Base-by-base conservation (phyloP, 1,140 invertebrate species). In the Cherax quadricarinatus region DNA sequence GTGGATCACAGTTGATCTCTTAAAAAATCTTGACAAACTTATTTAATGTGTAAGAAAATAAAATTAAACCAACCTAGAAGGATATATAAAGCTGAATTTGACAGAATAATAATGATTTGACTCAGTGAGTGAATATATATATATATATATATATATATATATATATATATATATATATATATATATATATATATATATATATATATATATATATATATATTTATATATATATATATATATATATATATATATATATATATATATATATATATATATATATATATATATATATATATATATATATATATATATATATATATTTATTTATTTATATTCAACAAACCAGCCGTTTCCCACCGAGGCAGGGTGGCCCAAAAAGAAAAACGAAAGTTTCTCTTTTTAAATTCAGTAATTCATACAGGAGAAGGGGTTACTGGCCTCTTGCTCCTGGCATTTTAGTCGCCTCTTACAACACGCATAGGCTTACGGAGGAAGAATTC, bases 171-270 rank as follows among this genome's bases (percentile, higher is more conserved):
- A 14, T 70, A 14, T 70, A 14, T 70, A 14, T 70, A 70, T 70
- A n/a, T 14, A 14, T n/a, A 70, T 70, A 12, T 70, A 14, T 12
- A 70, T 14, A 70, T 70, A n/a, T 70, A 12, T n/a, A 70, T 70
- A 14, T 12, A n/a, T 70, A 14, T 70, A 12, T n/a, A 14, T 12
- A 70, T 14, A n/a, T 14, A n/a, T 70, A 14, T 70, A 14, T n/a
- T 70, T n/a, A 14, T 70, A 70, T 70, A 70, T 70, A 70, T 70
- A 70, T 70, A 70, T 70, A 70, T 70, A 70, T 70, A 70, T 70
- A 70, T 70, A 70, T 70, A 70, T 70, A 70, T 70, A 70, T 70
- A 70, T 70, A 70, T 70, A 70, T 70, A 70, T 70, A 70, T 70
- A 70, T 70, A 70, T 70, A 70, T 70, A 70, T 70, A 70, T 70